Evolutionary conservation across 2,888 invertebrate genomes (phyloP).

Genomic region (Leptogaster cylindrica): DNA sequence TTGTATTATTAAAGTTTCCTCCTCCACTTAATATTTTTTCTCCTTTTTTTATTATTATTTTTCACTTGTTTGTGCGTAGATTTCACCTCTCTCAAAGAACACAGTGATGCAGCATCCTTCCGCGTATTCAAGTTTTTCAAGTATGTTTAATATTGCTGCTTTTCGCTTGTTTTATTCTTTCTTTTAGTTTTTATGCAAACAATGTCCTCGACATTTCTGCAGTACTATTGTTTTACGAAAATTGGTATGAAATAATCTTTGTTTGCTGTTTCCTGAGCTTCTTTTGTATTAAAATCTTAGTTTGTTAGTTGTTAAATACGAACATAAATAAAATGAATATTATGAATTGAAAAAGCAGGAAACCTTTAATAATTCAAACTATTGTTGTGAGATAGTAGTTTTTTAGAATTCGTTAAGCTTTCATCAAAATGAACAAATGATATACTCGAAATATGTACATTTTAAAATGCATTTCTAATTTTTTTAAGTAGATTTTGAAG

Average conservation of each 20-base stretch:
- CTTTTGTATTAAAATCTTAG: not conserved
- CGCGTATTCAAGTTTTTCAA: conserved; percentile 19
- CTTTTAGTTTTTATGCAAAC: conserved; percentile 7
- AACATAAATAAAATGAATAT: too few species aligned
- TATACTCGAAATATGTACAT: too few species aligned
- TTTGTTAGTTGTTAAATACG: too few species aligned
- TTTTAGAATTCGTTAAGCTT: too few species aligned
- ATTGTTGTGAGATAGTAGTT: too few species aligned
- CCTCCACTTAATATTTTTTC: not conserved
- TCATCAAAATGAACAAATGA: too few species aligned
- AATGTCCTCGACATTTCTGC: conserved; percentile 12
- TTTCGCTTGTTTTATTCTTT: conserved; percentile 11
- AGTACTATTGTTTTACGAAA: not conserved
- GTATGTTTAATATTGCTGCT: not conserved
- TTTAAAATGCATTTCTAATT: too few species aligned
- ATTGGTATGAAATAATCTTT: conserved; percentile 1
- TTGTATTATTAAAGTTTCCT: conserved; percentile 21
- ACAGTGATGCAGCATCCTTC: conserved; percentile 27
- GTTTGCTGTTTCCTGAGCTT: conserved; percentile 2
- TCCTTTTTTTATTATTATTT: too few species aligned
- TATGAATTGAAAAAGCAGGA: too few species aligned
- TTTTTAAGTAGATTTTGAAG: too few species aligned
- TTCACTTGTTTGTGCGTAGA: conserved; percentile 21
- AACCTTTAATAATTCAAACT: too few species aligned
- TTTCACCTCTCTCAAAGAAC: conserved; percentile 13